phyloP scores from a whole-genome alignment of 2,888 invertebrate species.

The Unio delphinus region DNA sequence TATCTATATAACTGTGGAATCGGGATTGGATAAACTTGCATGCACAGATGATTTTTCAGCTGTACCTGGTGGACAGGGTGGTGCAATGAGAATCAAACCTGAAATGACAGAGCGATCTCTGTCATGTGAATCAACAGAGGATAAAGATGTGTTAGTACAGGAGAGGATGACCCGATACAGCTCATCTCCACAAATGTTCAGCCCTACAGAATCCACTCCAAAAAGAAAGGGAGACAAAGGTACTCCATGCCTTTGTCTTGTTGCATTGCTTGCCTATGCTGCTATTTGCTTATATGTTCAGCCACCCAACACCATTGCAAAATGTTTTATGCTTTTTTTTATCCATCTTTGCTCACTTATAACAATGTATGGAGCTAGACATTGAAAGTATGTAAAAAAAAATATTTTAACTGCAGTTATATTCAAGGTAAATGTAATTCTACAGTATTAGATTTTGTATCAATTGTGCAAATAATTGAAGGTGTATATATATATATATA shows the following conservation, averaged over 20 bases:
- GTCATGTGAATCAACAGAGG: conserved; percentile 34
- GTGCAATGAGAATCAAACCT: conserved; percentile 12
- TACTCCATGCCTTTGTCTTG: conserved; percentile 18
- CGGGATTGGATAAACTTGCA: conserved; percentile 56
- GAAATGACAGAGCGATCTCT: conserved; percentile 36
- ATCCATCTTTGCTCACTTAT: too few species aligned
- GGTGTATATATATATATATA: too few species aligned
- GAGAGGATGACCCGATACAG: conserved; percentile 26
- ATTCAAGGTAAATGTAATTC: too few species aligned
- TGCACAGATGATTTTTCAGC: conserved; percentile 23
- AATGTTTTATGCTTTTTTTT: background rate
- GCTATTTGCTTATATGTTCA: conserved; percentile 17
- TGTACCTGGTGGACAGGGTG: conserved; percentile 8
- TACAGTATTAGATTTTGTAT: too few species aligned
- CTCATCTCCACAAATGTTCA: conserved; percentile 44
- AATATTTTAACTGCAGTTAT: too few species aligned
- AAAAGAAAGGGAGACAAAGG: conserved; percentile 20
- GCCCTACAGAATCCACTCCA: conserved; percentile 5
- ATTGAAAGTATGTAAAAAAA: too few species aligned
- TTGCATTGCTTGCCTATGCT: conserved; percentile 2
- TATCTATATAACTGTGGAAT: conserved; percentile 60
- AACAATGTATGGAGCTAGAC: too few species aligned
- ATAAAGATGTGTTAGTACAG: conserved; percentile 8
- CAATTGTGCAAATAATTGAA: too few species aligned
- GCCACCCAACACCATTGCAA: conserved; percentile 22